phyloP scores from a whole-genome alignment of 2,888 invertebrate species.

The Agrotis segetum region DNA sequence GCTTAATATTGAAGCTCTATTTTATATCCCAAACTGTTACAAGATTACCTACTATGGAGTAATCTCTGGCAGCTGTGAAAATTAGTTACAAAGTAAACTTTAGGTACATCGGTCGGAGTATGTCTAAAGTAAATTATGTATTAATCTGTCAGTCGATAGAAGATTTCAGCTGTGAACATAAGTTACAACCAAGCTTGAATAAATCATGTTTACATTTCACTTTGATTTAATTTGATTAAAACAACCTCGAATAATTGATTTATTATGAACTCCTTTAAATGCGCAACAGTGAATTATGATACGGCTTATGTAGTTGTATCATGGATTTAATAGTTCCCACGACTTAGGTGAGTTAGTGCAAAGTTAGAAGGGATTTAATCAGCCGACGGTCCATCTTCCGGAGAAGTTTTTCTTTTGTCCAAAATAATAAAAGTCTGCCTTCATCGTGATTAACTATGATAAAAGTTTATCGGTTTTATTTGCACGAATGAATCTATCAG shows the following conservation, averaged over 20 bases:
- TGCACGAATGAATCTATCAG: constrained; percentile 28
- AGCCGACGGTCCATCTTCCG: constrained; percentile 40
- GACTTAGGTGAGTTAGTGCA: constrained; percentile 36
- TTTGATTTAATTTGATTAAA: constrained; percentile 53
- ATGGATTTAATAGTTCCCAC: constrained; percentile 50
- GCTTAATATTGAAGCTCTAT: constrained; percentile 45
- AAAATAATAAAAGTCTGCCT: constrained; percentile 49
- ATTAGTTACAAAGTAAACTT: constrained; percentile 69
- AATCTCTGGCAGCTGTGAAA: constrained; percentile 68
- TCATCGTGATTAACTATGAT: constrained; percentile 44
- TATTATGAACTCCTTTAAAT: constrained; percentile 37
- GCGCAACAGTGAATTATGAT: constrained; percentile 45
- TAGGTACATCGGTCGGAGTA: constrained; percentile 50
- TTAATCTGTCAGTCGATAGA: constrained; percentile 58
- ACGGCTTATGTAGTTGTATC: constrained; percentile 45
- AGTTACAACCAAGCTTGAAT: constrained; percentile 54
- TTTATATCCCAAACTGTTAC: constrained; percentile 47
- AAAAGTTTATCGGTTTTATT: constrained; percentile 51
- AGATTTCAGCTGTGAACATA: constrained; percentile 47
- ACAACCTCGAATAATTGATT: constrained; percentile 47
- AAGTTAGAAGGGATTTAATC: constrained; percentile 54
- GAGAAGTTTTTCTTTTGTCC: constrained; percentile 36
- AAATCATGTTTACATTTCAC: constrained; percentile 56
- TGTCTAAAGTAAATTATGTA: constrained; percentile 64
- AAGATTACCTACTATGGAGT: constrained; percentile 58